Evolutionary conservation across 1,140 invertebrate genomes (phyloP).

Genomic region (Hirudo medicinalis): DNA sequence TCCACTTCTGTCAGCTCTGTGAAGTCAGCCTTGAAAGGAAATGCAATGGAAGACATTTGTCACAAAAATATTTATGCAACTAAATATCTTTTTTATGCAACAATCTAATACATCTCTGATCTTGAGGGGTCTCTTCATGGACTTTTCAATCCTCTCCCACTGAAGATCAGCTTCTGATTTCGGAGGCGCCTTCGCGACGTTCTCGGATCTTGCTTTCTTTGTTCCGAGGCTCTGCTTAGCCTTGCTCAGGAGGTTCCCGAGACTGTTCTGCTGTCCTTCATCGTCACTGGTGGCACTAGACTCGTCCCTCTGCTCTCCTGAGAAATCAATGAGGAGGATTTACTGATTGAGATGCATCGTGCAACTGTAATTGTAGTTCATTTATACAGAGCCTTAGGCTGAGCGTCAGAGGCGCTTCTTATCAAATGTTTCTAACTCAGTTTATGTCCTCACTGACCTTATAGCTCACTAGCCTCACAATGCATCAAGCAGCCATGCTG

Average conservation of each 20-base stretch:
- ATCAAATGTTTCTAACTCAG: too few relatives aligned
- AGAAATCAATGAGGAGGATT: conserved; percentile 20
- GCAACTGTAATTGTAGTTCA: too few relatives aligned
- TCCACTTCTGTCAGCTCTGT: conserved; percentile 14
- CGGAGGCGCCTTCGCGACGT: conserved; percentile 18
- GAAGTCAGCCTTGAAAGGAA: conserved; percentile 14
- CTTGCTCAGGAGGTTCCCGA: conserved; percentile 76
- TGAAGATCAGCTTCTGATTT: conserved; percentile 83
- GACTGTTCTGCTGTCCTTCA: conserved; percentile 49
- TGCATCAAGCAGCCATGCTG: conserved; percentile 74
- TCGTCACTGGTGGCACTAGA: background rate
- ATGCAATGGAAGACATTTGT: conserved; percentile 16
- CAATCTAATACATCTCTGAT: conserved; percentile 75
- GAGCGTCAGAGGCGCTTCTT: too few relatives aligned
- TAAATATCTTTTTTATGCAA: conserved; percentile 45
- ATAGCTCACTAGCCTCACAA: background rate
- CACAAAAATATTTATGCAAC: conserved; percentile 28
- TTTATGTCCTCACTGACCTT: conserved; percentile 20
- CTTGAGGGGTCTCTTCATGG: conserved; percentile 64
- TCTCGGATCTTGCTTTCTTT: conserved; percentile 31
- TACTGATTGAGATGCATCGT: too few relatives aligned
- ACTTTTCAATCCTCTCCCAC: conserved; percentile 79
- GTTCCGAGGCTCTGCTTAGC: conserved; percentile 66
- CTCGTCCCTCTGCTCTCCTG: conserved; percentile 5
- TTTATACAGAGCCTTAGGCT: too few relatives aligned